These are phyloP conservation scores for Cryptoblepharus egeriae DNA, from an alignment of 2,797 vertebrate species.

Conservation along the genomic window DNA sequence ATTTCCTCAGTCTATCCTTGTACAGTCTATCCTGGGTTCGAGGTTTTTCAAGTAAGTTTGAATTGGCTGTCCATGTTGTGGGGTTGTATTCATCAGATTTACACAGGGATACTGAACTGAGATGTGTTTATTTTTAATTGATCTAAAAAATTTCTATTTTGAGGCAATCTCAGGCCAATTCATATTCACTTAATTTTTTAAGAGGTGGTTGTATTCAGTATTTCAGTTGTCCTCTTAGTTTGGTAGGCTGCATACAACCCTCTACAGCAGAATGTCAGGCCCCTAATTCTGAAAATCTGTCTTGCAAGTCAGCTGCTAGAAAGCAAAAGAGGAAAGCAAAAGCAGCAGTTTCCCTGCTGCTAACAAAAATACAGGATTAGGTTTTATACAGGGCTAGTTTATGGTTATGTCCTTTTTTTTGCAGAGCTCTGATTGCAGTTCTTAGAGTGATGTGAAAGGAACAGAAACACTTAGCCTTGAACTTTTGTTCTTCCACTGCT, in stretches of 20 bases:
- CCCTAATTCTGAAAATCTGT: fast-evolving
- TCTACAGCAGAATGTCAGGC: not conserved
- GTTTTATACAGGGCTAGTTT: constrained; percentile 74
- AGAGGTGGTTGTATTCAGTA: not conserved
- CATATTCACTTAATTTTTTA: not conserved
- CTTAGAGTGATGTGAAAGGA: constrained; percentile 73
- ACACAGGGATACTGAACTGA: not conserved
- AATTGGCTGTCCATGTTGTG: not conserved
- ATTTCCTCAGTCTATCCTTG: not conserved
- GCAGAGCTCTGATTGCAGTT: constrained; percentile 68
- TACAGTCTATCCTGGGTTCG: too few relatives aligned
- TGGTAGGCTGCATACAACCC: not conserved
- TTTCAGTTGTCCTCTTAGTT: not conserved
- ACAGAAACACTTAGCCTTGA: constrained; percentile 76
- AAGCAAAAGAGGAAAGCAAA: constrained; percentile 42
- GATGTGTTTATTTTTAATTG: not conserved
- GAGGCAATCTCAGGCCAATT: not conserved
- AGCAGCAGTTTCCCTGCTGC: constrained; percentile 6
- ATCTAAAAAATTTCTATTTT: not conserved
- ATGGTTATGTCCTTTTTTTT: constrained; percentile 66
- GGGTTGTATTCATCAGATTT: not conserved
- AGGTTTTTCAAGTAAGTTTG: not conserved
- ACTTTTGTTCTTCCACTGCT: constrained; percentile 70
- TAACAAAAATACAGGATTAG: constrained; percentile 30
- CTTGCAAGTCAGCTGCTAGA: not conserved